Base-by-base conservation (phyloP, 1,140 invertebrate genomes). In the Lycorma delicatula region DNA sequence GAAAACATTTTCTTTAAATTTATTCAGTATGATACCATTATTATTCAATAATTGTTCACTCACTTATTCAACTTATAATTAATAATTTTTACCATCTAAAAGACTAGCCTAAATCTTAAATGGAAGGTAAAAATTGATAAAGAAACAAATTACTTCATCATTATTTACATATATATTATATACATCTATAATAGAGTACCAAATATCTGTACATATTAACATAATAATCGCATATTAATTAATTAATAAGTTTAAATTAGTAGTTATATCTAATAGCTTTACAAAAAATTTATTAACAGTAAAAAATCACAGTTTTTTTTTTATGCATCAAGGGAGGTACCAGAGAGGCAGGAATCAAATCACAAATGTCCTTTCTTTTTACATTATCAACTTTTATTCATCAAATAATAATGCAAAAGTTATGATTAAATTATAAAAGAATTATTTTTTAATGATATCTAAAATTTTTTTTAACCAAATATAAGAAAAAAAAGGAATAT, bases 291-390 rank as follows among this genome's bases (percentile, higher is more conserved):
- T 22, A 59, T 44, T 62, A 62, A 59, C 58, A 62, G 58, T 62
- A 59, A 58, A 63, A 63, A 63, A 63, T 63, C 62, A 63, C 62
- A 63, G 62, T 60, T 63, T 31, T 58, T 44, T 16, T 44, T 16
- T n/a, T n/a, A n/a, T n/a, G n/a, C 50, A 59, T 48, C 44, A 54
- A 57, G 52, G 54, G 55, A 54, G 58, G 44, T 62, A 59, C 41
- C 18, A 44, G 41, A 44, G 57, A 59, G 60, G 58, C 60, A 62
- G 60, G 56, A 60, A 34, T 60, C 41, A 18, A 47, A n/a, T n/a
- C n/a, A n/a, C n/a, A n/a, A n/a, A n/a, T n/a, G n/a, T n/a, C n/a
- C n/a, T n/a, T n/a, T n/a, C n/a, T n/a, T n/a, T n/a, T n/a, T n/a
- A n/a, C n/a, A n/a, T n/a, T n/a, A n/a, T n/a, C n/a, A n/a, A n/a